Evolutionary conservation across 2,113 vertebrate genomes (phyloP).

Genomic region (Tachuris rubrigastra): DNA sequence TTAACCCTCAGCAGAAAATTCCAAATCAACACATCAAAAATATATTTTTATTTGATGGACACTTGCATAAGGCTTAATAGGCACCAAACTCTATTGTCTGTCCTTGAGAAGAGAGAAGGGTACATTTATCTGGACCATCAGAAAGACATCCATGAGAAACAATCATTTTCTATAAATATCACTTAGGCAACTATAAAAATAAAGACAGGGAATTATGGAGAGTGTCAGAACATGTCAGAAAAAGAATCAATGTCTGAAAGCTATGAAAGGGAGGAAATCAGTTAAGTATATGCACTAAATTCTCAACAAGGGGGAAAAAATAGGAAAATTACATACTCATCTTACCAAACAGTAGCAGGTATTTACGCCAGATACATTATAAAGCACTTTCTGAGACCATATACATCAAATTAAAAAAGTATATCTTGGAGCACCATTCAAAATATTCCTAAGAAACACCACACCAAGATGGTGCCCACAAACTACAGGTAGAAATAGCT

Average conservation of each 20-base stretch:
- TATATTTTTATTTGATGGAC: background rate
- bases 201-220: background rate
- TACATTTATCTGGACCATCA: background rate
- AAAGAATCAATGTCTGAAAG: background rate
- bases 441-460: background rate
- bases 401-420: background rate
- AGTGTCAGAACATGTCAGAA: background rate
- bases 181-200: background rate
- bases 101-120: background rate
- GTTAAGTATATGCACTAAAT: background rate
- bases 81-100: background rate
- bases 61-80: background rate
- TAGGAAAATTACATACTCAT: background rate
- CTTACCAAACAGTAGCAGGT: background rate
- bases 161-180: background rate
- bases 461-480: background rate
- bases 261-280: background rate
- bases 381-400: background rate
- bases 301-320: background rate
- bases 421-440: background rate
- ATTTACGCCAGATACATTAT: background rate
- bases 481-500: background rate
- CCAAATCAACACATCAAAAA: background rate
- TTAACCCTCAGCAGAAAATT: background rate
- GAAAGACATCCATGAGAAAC: background rate